These are phyloP conservation scores for Holothuria leucospilota DNA, from an alignment of 53 echinoderm and acorn worm genomes.

Conservation along the genomic window DNA sequence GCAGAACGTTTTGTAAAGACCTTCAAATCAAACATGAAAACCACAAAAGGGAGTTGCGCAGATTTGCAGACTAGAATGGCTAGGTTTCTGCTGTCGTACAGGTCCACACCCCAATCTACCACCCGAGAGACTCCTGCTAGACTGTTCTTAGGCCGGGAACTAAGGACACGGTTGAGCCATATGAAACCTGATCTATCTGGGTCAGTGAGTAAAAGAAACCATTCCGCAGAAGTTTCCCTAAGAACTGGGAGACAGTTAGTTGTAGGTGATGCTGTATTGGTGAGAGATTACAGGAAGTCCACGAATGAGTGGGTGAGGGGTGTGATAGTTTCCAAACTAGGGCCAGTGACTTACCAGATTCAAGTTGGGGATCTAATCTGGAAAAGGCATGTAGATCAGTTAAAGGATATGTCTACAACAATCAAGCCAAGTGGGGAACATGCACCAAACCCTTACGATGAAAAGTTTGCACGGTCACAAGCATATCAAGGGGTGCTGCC, in stretches of 20 bases:
- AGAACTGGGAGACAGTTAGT: background rate
- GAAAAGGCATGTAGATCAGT: conserved; percentile 9
- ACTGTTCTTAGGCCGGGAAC: conserved; percentile 11
- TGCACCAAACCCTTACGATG: background rate
- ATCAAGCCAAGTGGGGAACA: background rate
- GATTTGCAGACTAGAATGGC: background rate
- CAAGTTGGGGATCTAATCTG: background rate
- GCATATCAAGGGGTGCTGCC: background rate
- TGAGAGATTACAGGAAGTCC: background rate
- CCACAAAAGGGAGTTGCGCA: background rate
- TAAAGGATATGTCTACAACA: background rate
- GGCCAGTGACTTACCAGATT: conserved; percentile 23
- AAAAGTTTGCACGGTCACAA: background rate
- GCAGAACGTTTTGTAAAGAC: conserved; percentile 42
- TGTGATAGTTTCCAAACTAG: background rate
- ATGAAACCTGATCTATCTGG: background rate
- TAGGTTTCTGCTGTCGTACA: conserved; percentile 34
- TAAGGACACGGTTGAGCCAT: background rate
- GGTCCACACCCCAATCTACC: conserved; percentile 4
- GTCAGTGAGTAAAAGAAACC: conserved; percentile 15
- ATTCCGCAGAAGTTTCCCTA: background rate
- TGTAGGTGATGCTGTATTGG: conserved; percentile 20
- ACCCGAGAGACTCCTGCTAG: conserved; percentile 29
- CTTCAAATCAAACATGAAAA: conserved; percentile 31
- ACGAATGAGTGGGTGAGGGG: background rate